phyloP scores from a whole-genome alignment of 2,113 vertebrate genomes.

The Cyprinodon brontotheroides region DNA sequence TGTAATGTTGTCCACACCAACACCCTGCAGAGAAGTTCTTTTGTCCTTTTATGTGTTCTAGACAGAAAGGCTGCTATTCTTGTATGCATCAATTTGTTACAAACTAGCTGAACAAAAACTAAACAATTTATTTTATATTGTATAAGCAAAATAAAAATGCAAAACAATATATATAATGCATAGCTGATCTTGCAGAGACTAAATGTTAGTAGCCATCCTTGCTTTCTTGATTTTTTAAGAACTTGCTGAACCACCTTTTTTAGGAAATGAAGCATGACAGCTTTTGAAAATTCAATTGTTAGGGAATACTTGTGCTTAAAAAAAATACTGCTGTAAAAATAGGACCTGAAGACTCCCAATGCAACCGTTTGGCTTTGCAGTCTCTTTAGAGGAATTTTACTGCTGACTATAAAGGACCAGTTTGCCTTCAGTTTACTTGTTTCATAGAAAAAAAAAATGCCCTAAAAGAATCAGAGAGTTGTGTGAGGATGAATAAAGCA shows the following conservation, averaged over 20 bases:
- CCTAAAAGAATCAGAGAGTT: constrained; percentile 9
- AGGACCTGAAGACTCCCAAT: constrained; percentile 28
- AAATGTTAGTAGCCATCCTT: background rate
- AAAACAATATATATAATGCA: background rate
- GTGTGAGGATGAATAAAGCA: constrained; percentile 14
- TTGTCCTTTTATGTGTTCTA: constrained; percentile 19
- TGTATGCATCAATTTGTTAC: background rate
- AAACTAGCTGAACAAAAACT: background rate
- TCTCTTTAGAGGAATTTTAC: constrained; percentile 43
- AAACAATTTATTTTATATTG: background rate
- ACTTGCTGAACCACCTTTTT: constrained; percentile 33
- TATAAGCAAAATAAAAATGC: too few species aligned
- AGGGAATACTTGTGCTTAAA: constrained; percentile 32
- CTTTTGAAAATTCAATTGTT: constrained; percentile 48
- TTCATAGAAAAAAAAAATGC: constrained; percentile 10
- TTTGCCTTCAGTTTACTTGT: constrained; percentile 16
- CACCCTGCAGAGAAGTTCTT: constrained; percentile 33
- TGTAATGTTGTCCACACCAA: constrained; percentile 52
- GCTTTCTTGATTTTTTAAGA: constrained; percentile 18
- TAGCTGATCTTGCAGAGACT: background rate
- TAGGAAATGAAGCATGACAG: constrained; percentile 32
- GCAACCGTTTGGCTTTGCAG: constrained; percentile 22
- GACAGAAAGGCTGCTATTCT: background rate
- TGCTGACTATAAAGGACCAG: constrained; percentile 28
- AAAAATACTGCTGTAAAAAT: constrained; percentile 51